phyloP scores from a whole-genome alignment of 1,140 invertebrate species.

The Leptopilina clavipes region DNA sequence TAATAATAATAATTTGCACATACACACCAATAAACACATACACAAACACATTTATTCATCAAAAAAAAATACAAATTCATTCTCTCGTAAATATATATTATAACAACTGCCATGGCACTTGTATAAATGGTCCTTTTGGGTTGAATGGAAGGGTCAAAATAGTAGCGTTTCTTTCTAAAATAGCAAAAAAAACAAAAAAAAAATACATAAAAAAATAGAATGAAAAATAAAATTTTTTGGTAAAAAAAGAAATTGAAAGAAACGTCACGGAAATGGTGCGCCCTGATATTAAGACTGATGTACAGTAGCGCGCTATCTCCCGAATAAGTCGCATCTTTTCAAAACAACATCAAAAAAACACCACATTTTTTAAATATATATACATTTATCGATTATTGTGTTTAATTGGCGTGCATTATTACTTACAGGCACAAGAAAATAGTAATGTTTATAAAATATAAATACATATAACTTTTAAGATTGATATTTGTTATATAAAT shows the following conservation, averaged over 20 bases:
- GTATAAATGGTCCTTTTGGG: constrained; percentile 60
- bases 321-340: constrained; percentile 53
- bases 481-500: constrained; percentile 10
- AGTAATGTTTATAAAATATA: constrained; percentile 42
- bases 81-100: constrained; percentile 46
- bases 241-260: constrained; percentile 53
- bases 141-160: constrained; percentile 55
- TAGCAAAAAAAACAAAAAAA: constrained; percentile 50
- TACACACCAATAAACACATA: too few relatives aligned
- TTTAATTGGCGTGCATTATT: constrained; percentile 27
- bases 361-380: constrained; percentile 17
- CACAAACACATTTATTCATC: too few relatives aligned
- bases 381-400: neutral
- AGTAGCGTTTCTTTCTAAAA: constrained; percentile 41
- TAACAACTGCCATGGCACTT: constrained; percentile 70
- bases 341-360: constrained; percentile 40
- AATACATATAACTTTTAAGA: neutral
- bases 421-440: constrained; percentile 28
- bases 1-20: too few relatives aligned
- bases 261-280: constrained; percentile 73
- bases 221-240: too few relatives aligned
- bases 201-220: constrained; percentile 48
- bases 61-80: too few relatives aligned
- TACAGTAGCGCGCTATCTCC: constrained; percentile 75
- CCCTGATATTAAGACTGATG: constrained; percentile 76